A percentile compares a stretch with the other conserved stretches of the same genome.
Evolutionary conservation across 2,888 invertebrate species (phyloP).

Genomic region (Dicyrtoma fusca): DNA sequence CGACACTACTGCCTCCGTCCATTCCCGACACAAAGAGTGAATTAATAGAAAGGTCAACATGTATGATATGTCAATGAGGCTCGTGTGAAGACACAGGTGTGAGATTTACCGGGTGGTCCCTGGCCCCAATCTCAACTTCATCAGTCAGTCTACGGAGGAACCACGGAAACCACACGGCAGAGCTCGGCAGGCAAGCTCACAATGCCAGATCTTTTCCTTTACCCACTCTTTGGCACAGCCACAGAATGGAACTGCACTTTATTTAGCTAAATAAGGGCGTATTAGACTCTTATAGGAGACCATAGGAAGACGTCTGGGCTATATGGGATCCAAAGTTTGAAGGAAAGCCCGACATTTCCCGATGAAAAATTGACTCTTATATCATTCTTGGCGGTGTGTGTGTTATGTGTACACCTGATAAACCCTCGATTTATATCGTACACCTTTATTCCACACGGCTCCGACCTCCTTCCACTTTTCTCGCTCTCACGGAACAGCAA

Average conservation of each 20-base stretch:
- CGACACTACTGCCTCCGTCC: not conserved
- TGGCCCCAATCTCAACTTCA: conserved; percentile 40
- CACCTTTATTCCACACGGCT: conserved; percentile 1
- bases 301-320: too few species aligned
- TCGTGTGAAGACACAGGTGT: conserved; percentile 47
- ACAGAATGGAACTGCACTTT: too few species aligned
- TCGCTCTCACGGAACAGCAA: not conserved
- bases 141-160: conserved; percentile 26
- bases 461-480: conserved; percentile 7
- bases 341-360: conserved; percentile 29
- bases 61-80: conserved; percentile 35
- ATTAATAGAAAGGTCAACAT: conserved; percentile 39
- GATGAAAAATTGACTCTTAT: conserved; percentile 48
- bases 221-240: conserved; percentile 31
- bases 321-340: too few species aligned
- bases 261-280: too few species aligned
- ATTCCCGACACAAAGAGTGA: conserved; percentile 17
- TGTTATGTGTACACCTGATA: conserved; percentile 19
- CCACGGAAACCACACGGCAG: not conserved
- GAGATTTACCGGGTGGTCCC: conserved; percentile 55
- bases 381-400: conserved; percentile 38
- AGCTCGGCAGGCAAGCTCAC: conserved; percentile 19
- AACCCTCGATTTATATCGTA: conserved; percentile 42
- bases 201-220: not conserved
- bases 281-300: too few species aligned